phyloP scores from a whole-genome alignment of 2,113 vertebrate genomes.

The Eonycteris spelaea region DNA sequence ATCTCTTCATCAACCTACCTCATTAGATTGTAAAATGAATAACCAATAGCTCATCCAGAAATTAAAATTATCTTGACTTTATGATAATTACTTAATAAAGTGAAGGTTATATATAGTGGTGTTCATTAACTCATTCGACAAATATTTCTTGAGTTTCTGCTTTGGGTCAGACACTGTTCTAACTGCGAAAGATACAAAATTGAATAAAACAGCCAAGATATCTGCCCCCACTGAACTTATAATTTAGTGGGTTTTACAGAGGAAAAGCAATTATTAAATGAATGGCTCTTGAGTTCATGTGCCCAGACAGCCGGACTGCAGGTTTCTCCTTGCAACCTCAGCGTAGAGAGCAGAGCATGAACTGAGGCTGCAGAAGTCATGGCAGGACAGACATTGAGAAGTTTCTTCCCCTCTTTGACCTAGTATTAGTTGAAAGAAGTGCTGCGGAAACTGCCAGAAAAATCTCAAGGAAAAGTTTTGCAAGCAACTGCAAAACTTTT shows the following conservation, averaged over 20 bases:
- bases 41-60: neutral
- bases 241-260: neutral
- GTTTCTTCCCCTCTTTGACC: too few relatives aligned
- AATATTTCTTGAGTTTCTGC: slow-evolving; percentile 8
- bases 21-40: slow-evolving; percentile 27
- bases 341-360: too few relatives aligned
- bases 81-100: slow-evolving; percentile 34
- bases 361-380: too few relatives aligned
- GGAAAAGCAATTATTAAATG: neutral
- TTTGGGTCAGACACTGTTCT: neutral
- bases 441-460: too few relatives aligned
- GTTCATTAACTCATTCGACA: slow-evolving; percentile 13
- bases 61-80: slow-evolving; percentile 29
- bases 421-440: too few relatives aligned
- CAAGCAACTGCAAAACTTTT: too few relatives aligned
- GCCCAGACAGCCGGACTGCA: too few relatives aligned
- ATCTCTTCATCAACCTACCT: neutral
- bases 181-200: neutral
- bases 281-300: neutral
- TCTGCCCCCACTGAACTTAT: neutral
- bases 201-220: neutral
- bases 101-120: neutral
- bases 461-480: too few relatives aligned
- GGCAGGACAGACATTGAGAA: too few relatives aligned
- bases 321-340: too few relatives aligned